Base-by-base conservation (phyloP, 2,797 vertebrate species). In the Pogonophryne albipinna region DNA sequence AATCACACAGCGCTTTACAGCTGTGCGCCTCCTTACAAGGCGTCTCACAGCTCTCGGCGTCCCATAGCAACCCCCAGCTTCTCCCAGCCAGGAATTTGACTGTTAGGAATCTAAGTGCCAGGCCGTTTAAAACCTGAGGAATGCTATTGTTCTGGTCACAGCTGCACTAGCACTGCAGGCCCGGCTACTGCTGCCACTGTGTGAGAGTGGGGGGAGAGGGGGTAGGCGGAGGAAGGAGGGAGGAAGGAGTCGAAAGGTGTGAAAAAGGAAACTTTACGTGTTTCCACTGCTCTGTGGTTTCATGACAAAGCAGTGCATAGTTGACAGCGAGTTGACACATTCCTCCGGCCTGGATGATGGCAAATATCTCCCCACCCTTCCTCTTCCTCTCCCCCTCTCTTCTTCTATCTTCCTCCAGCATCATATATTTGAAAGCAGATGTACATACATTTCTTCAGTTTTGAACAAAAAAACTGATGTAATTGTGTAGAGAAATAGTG, bases 111-210 rank as follows among this genome's bases (percentile, higher is more conserved):
- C 91, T 91, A 91, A 93, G 90, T 91, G 89, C 90, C 92, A 89
- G 83, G 87, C 89, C 89, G 87, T 93, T 93, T 92, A 93, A 87
- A 89, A 88, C 82, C 88, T 47, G 82, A 93, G 89, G 92, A 94
- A 94, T 94, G 88, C 85, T 87, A 92, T 93, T 93, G 93, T 92
- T 93, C 89, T 84, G 87, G 91, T 90, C 89, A 93, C 91, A 92
- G 93, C 91, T 93, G 90, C 90, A 89, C 74, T 61, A 87, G 84
- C 77, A 17, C 80, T 77, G 34, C 34, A 9, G 79, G 84, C 76
- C 78, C 10, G 71, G 77, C 84, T 85, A 78, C 85, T 83, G 81
- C 87, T 89, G 88, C 89, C 71, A 66, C 85, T 83, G 78, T 70
- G 78, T 74, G 66, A 12, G 50, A 23, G 62, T 19, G 63, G 17